A percentile compares a stretch with the other conserved stretches of the same genome.
These are phyloP conservation scores for Dascyllus trimaculatus DNA, from an alignment of 2,113 vertebrate genomes.

Conservation along the genomic window DNA sequence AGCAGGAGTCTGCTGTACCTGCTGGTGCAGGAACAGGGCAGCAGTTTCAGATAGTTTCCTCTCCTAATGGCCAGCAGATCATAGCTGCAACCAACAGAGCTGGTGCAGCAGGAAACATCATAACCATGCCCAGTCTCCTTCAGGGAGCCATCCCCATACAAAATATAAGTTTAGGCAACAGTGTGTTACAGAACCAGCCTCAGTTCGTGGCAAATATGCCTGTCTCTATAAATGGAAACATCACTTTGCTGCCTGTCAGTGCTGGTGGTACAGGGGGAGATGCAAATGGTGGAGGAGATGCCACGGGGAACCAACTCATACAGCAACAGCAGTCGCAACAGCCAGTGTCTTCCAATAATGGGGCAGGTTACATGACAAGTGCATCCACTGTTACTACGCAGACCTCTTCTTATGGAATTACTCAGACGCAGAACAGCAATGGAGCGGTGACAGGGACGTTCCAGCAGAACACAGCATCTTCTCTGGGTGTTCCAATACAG, in stretches of 20 bases:
- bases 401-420: slow-evolving; percentile 79
- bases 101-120: slow-evolving; percentile 88
- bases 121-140: slow-evolving; percentile 92
- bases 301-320: slow-evolving; percentile 69
- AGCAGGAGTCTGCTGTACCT: slow-evolving; percentile 87
- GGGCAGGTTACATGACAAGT: slow-evolving; percentile 72
- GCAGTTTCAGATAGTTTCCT: slow-evolving; percentile 93
- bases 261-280: slow-evolving; percentile 77
- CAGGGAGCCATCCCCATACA: slow-evolving; percentile 96
- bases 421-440: slow-evolving; percentile 76
- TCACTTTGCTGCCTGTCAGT: slow-evolving; percentile 93
- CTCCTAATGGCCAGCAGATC: slow-evolving; percentile 90
- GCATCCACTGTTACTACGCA: slow-evolving; percentile 88
- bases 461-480: slow-evolving; percentile 75
- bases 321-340: slow-evolving; percentile 70
- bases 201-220: slow-evolving; percentile 96
- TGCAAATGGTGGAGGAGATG: slow-evolving; percentile 58
- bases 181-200: slow-evolving; percentile 91
- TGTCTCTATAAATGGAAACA: slow-evolving; percentile 94
- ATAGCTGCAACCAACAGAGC: slow-evolving; percentile 86
- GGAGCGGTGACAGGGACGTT: slow-evolving; percentile 59
- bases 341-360: slow-evolving; percentile 64
- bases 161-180: slow-evolving; percentile 90
- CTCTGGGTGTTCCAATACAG: slow-evolving; percentile 76
- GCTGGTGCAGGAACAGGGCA: slow-evolving; percentile 82